Evolutionary conservation across 2,113 vertebrate species (phyloP).

Genomic region (Tinamus guttatus): DNA sequence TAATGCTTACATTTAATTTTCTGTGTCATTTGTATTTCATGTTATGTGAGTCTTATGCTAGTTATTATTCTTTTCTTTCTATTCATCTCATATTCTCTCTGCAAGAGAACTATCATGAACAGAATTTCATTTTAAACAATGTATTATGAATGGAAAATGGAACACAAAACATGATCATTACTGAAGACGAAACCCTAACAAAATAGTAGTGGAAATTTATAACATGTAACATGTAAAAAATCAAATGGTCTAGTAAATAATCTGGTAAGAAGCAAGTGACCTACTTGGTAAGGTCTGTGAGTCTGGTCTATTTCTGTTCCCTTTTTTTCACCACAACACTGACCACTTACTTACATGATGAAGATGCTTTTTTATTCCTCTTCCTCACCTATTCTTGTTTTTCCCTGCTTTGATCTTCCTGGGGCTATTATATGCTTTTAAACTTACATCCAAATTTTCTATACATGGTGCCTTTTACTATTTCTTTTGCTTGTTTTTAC

Average conservation of each 20-base stretch:
- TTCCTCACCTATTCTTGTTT: neutral
- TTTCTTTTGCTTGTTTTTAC: too few species aligned
- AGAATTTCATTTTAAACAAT: neutral
- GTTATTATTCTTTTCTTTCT: neutral
- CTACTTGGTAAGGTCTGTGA: too few species aligned
- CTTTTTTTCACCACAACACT: neutral
- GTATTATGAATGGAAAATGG: neutral
- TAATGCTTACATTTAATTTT: constrained; percentile 8
- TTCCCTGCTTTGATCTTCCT: too few species aligned
- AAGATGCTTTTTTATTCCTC: too few species aligned
- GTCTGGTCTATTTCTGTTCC: neutral
- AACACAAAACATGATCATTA: neutral
- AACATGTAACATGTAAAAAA: neutral
- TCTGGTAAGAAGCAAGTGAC: neutral
- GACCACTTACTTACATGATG: neutral
- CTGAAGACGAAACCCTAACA: neutral
- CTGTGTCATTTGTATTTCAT: neutral
- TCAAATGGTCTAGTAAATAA: neutral
- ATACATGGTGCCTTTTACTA: neutral
- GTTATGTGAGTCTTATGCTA: neutral
- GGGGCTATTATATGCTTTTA: neutral
- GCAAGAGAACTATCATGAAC: neutral
- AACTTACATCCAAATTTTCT: neutral
- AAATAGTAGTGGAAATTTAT: neutral
- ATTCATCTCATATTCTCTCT: neutral